Evolutionary conservation across 2,797 vertebrate genomes (phyloP), one percentile per base, ranked within the genome.

Genomic region (Sternarchorhynchus goeldii): DNA sequence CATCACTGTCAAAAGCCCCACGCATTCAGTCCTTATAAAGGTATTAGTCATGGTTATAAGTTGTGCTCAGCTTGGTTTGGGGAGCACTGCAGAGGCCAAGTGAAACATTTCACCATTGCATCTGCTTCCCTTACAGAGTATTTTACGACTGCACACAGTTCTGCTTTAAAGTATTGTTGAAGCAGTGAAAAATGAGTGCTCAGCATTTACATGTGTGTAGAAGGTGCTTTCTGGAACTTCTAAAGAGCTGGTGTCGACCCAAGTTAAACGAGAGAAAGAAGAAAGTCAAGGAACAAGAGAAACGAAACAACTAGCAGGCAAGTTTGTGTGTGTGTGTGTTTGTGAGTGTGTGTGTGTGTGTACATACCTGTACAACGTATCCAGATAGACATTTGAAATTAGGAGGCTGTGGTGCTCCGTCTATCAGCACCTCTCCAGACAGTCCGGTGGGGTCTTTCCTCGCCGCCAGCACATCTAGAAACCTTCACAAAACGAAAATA

Each of bases 311-410:
- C 18, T 16, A 64, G 29, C 6, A 34, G 31, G 31, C 3, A 21
- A 21, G 41, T 1, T 4, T 57, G 21, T 31, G 59, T 63, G 41
- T 31, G 20, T 65, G 36, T 25, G 5, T 29, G 20, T 4, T 29
- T 4, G 39, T 8, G 32, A 59, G 66, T 16, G 32, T 14, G 36
- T 18, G 6, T 53, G 20, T 41, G 20, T 29, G 31, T 73, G 50
- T 53, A 65, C 39, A 34, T 71, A 96, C 95, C 93, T 96, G 95
- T n/a, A 95, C 93, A 79, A 94, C 93, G 1, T 95, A 95, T 87
- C 93, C 95, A 5, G 93, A 95, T 73, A 94, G 92, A 87, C 93
- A 96, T 85, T 95, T 95, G 83, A 96, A 95, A 89, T 94, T 94
- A 0, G 93, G 87, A 25, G 94, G 93, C 50, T 94, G 94, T 39